These are phyloP conservation scores for Neuroterus valhalla DNA, from an alignment of 1,140 invertebrate species.

Conservation along the genomic window DNA sequence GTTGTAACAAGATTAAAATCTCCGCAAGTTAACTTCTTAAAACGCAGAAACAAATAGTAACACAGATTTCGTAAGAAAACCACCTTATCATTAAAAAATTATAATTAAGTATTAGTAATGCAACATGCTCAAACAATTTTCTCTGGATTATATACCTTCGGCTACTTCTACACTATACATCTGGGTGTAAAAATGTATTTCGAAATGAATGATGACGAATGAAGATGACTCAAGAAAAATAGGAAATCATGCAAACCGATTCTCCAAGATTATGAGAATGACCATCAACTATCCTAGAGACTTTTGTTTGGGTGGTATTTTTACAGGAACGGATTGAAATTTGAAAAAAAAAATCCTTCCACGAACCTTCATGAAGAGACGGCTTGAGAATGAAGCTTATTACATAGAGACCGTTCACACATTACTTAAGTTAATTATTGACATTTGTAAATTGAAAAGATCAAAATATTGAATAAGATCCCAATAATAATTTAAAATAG, in stretches of 20 bases:
- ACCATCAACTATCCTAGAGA: slow-evolving; percentile 71
- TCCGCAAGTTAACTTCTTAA: too few species aligned
- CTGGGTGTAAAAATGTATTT: slow-evolving; percentile 35
- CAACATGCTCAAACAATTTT: not conserved
- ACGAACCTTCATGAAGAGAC: not conserved
- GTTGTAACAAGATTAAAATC: too few species aligned
- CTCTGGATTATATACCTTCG: not conserved
- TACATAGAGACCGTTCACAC: not conserved
- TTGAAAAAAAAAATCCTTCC: slow-evolving; percentile 41
- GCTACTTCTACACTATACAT: slow-evolving; percentile 27
- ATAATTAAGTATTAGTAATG: not conserved
- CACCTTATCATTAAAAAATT: too few species aligned
- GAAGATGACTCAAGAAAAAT: slow-evolving; percentile 46
- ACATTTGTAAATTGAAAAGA: too few species aligned
- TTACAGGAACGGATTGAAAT: slow-evolving; percentile 31
- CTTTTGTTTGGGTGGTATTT: slow-evolving; percentile 46
- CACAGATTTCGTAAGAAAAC: too few species aligned
- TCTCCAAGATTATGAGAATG: slow-evolving; percentile 54
- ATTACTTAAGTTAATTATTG: too few species aligned
- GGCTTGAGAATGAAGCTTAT: not conserved
- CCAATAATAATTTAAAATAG: too few species aligned
- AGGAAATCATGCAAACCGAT: slow-evolving; percentile 51
- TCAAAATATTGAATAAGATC: too few species aligned
- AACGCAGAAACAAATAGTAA: too few species aligned
- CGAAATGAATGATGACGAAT: slow-evolving; percentile 47